These are phyloP conservation scores for Melikaiella ostensackeni DNA, from an alignment of 2,888 invertebrate species.

Conservation along the genomic window DNA sequence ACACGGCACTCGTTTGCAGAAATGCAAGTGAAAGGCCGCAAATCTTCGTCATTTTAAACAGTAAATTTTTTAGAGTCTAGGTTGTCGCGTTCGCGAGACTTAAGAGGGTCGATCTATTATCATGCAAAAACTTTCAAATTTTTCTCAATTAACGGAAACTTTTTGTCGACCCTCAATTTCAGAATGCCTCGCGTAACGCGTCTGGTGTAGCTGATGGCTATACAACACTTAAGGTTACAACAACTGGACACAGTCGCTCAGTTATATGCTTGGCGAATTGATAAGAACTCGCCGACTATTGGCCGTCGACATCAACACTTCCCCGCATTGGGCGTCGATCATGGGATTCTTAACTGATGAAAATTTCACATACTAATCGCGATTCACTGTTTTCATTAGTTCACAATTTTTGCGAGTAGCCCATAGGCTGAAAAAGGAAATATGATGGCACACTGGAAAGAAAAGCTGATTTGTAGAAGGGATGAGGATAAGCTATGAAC, in stretches of 20 bases:
- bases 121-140: background rate
- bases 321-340: background rate
- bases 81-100: background rate
- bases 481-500: too few relatives aligned
- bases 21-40: background rate
- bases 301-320: conserved; percentile 47
- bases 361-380: background rate
- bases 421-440: too few relatives aligned
- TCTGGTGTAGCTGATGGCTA: conserved; percentile 29
- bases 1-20: background rate
- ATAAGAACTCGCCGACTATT: conserved; percentile 58
- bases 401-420: too few relatives aligned
- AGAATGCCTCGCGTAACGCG: conserved; percentile 30
- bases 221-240: conserved; percentile 49
- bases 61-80: background rate
- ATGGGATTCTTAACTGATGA: background rate
- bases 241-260: conserved; percentile 57
- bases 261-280: conserved; percentile 57
- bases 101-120: background rate
- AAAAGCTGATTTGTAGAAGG: too few relatives aligned
- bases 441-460: too few relatives aligned
- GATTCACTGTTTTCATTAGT: background rate
- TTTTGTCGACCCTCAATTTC: conserved; percentile 28
- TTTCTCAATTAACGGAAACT: background rate
- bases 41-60: background rate